phyloP scores from a whole-genome alignment of 1,140 invertebrate species.

The Apis dorsata region DNA sequence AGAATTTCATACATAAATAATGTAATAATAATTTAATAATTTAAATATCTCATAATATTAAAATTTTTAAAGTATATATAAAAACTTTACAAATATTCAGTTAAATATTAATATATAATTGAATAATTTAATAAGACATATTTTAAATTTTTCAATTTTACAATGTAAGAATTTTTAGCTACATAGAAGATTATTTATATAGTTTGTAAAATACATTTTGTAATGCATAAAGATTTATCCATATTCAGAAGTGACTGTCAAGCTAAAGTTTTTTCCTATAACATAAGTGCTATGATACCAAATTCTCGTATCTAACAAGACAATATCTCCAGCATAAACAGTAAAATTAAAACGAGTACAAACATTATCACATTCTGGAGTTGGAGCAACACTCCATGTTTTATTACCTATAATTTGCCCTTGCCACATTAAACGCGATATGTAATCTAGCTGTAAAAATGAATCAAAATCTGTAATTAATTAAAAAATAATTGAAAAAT shows the following conservation, averaged over 20 bases:
- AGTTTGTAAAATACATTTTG: constrained; percentile 17
- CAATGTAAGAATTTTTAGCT: neutral
- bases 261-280: constrained; percentile 90
- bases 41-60: constrained; percentile 17
- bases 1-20: constrained; percentile 13
- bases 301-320: constrained; percentile 92
- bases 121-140: neutral
- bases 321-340: constrained; percentile 92
- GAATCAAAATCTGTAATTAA: constrained; percentile 49
- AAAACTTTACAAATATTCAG: constrained; percentile 7
- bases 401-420: constrained; percentile 93
- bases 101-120: constrained; percentile 8
- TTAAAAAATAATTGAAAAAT: constrained; percentile 82
- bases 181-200: constrained; percentile 30
- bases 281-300: constrained; percentile 96
- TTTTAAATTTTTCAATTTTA: neutral
- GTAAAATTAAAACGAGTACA: constrained; percentile 88
- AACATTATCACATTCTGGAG: constrained; percentile 91
- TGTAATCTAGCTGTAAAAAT: constrained; percentile 90
- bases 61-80: constrained; percentile 14
- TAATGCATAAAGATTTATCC: constrained; percentile 72
- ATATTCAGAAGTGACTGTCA: constrained; percentile 96
- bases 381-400: constrained; percentile 91
- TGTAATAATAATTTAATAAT: constrained; percentile 35
- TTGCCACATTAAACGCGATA: constrained; percentile 95